Evolutionary conservation across 1,140 invertebrate species (phyloP).

Genomic region (Neodiprion fabricii): DNA sequence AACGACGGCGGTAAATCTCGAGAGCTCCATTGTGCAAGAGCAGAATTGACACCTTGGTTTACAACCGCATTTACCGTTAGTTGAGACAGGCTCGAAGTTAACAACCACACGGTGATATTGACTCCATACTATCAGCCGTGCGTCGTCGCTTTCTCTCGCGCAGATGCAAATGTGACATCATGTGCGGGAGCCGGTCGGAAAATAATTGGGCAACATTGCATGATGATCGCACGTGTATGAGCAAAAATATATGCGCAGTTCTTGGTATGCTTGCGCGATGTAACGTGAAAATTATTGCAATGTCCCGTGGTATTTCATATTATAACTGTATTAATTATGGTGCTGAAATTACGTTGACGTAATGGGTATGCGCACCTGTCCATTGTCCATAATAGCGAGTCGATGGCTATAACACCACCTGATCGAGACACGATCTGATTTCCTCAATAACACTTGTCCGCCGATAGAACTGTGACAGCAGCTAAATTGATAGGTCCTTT

Average conservation of each 20-base stretch:
- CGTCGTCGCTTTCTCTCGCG: not conserved
- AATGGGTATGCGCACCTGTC: no score
- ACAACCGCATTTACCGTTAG: not conserved
- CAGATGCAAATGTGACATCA: not conserved
- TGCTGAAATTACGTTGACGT: no score
- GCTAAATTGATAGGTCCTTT: no score
- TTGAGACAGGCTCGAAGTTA: not conserved
- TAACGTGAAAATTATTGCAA: not conserved
- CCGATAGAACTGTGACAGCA: not conserved
- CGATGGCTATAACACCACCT: no score
- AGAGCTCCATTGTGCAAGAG: not conserved
- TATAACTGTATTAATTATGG: no score
- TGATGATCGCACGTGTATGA: not conserved
- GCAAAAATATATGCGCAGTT: not conserved
- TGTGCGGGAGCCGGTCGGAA: not conserved
- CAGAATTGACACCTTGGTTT: not conserved
- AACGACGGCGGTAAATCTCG: not conserved
- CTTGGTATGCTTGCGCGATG: not conserved
- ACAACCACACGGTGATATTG: not conserved
- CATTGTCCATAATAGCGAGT: no score
- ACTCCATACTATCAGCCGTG: not conserved
- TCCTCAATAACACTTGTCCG: no score
- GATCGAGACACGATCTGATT: no score
- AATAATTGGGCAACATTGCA: not conserved
- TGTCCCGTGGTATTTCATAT: not conserved